phyloP scores from a whole-genome alignment of 1,140 invertebrate genomes.

The Tetragonula clypearis region DNA sequence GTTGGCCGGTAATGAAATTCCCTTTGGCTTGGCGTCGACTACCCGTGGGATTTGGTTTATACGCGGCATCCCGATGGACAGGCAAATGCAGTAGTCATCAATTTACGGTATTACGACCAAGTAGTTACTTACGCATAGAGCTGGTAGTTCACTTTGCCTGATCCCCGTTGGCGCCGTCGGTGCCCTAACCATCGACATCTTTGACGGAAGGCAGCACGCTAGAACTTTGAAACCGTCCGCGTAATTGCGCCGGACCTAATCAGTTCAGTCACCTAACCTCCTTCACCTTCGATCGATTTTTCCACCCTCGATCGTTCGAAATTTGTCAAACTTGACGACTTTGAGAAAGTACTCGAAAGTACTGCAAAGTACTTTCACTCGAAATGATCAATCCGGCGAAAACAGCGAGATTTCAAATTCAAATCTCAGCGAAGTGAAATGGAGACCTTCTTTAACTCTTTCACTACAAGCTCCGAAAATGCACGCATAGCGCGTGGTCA shows the following conservation, averaged over 20 bases:
- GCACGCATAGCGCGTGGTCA: no score
- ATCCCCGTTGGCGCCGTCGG: constrained; percentile 21
- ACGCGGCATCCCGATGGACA: constrained; percentile 44
- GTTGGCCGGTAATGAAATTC: constrained; percentile 34
- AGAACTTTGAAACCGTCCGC: not conserved
- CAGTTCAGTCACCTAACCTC: no score
- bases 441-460: no score
- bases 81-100: constrained; percentile 56
- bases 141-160: constrained; percentile 59
- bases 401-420: not conserved
- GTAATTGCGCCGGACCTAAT: constrained; percentile 4
- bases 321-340: no score
- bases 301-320: no score
- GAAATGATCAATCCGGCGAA: no score
- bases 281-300: no score
- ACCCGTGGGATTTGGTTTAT: constrained; percentile 46
- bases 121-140: constrained; percentile 50
- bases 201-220: constrained; percentile 21
- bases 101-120: constrained; percentile 60
- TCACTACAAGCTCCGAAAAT: no score
- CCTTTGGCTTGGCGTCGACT: constrained; percentile 37
- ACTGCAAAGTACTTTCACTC: no score
- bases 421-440: no score
- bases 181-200: constrained; percentile 11
- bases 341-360: no score